These are phyloP conservation scores for Conistra vaccinii DNA, from an alignment of 2,888 invertebrate species.

Conservation along the genomic window DNA sequence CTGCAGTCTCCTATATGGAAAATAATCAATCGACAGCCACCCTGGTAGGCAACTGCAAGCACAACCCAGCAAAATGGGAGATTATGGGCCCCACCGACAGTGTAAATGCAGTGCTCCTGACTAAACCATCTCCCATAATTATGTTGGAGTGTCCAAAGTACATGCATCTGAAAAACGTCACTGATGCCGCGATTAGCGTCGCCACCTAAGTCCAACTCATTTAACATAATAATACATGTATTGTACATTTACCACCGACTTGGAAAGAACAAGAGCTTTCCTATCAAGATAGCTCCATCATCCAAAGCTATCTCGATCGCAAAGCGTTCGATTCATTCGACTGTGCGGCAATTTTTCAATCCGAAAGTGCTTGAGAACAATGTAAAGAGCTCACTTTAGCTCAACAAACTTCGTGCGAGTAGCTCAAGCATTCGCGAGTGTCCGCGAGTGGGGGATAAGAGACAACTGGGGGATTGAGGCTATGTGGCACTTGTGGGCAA, in stretches of 20 bases:
- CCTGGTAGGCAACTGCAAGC: neutral
- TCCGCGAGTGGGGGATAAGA: conserved; percentile 36
- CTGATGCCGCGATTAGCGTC: neutral
- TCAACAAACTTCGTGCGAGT: conserved; percentile 46
- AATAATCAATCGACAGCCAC: neutral
- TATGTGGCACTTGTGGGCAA: conserved; percentile 42
- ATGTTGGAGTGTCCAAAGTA: neutral
- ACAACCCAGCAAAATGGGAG: neutral
- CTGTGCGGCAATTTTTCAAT: conserved; percentile 44
- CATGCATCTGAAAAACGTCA: neutral
- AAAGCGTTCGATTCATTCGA: conserved; percentile 2
- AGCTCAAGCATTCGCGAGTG: conserved; percentile 43
- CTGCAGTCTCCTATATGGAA: neutral
- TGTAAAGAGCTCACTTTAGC: conserved; percentile 44
- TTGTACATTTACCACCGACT: neutral
- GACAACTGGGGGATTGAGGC: conserved; percentile 28
- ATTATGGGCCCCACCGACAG: neutral
- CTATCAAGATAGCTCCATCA: neutral
- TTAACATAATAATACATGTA: neutral
- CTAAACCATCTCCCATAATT: neutral
- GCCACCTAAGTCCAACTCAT: neutral
- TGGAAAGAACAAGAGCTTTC: neutral
- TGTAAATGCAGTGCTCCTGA: neutral
- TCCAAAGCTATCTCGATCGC: neutral
- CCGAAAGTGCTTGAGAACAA: conserved; percentile 24